Evolutionary conservation across 2,797 vertebrate species (phyloP).

Genomic region (Urophycis tenuis): DNA sequence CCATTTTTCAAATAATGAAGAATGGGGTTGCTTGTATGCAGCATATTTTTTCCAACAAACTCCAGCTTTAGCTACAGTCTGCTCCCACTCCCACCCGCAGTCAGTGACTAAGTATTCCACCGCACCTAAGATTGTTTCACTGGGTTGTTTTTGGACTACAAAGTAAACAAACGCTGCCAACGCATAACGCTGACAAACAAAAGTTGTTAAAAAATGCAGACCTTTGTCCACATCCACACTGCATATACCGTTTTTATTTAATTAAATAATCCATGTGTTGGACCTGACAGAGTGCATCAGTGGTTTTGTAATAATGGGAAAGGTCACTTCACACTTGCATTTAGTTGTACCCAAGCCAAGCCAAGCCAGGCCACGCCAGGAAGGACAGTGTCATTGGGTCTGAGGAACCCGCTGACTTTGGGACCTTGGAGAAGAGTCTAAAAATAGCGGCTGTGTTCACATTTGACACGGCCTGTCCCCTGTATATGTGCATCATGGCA

Average conservation of each 20-base stretch:
- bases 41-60: not conserved
- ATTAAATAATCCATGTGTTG: not conserved
- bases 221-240: constrained; percentile 10
- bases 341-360: constrained; percentile 40
- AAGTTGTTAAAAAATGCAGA: not conserved
- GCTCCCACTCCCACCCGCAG: not conserved
- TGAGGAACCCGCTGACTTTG: constrained; percentile 59
- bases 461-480: constrained; percentile 43
- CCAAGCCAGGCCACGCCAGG: constrained; percentile 23
- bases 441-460: constrained; percentile 57
- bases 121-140: not conserved
- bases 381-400: constrained; percentile 42
- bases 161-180: not conserved
- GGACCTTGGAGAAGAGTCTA: constrained; percentile 50
- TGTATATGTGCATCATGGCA: constrained; percentile 21
- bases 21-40: not conserved
- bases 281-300: constrained; percentile 19
- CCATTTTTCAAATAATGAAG: not conserved
- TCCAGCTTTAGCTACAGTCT: not conserved
- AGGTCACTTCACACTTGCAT: constrained; percentile 41
- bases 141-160: not conserved
- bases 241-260: not conserved
- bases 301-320: constrained; percentile 25
- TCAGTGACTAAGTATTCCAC: not conserved
- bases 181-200: not conserved